Conservation (phyloP, 2,797 vertebrate genomes). For the Peromyscus melanophrys region DNA sequence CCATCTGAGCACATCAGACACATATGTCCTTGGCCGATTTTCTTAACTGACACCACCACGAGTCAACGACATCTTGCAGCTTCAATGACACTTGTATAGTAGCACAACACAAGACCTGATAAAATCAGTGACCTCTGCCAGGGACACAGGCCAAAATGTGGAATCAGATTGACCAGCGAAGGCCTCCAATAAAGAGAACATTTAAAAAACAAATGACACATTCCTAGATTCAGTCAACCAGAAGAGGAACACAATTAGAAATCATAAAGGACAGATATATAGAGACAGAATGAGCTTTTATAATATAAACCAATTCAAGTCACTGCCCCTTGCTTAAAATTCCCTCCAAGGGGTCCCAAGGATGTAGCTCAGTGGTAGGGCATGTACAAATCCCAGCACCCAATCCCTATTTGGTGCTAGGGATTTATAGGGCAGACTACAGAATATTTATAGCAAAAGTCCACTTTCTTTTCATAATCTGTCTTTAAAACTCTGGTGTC, state of each 20-base stretch:
- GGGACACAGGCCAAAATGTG: not conserved
- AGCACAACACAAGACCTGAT: not conserved
- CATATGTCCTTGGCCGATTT: not conserved
- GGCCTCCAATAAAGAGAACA: not conserved
- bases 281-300: not conserved
- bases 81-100: not conserved
- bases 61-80: not conserved
- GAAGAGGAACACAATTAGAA: not conserved
- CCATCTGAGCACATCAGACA: not conserved
- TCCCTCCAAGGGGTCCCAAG: not conserved
- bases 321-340: not conserved
- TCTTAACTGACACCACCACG: not conserved
- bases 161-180: not conserved
- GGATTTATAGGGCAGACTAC: not conserved
- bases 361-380: not conserved
- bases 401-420: not conserved
- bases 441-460: not conserved
- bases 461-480: not conserved
- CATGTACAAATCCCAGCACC: not conserved
- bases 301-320: not conserved
- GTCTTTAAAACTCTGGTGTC: not conserved
- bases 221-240: not conserved
- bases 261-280: not conserved
- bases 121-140: not conserved
- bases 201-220: not conserved